Evolutionary conservation across 2,888 invertebrate genomes (phyloP).

Genomic region (Synanthedon tipuliformis): DNA sequence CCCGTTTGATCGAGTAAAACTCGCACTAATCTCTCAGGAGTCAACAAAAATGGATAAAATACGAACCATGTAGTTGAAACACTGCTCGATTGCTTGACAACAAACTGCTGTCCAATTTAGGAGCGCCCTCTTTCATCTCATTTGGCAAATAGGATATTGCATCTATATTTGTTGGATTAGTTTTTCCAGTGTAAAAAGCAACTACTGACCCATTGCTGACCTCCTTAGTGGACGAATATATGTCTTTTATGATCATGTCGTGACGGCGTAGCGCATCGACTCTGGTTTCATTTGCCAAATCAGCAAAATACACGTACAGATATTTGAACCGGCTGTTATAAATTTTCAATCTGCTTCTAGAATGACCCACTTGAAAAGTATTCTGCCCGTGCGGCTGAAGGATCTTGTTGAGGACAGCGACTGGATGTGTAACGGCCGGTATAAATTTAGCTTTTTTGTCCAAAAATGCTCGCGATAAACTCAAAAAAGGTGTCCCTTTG

Average conservation of each 20-base stretch:
- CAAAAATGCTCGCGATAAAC: conserved; percentile 21
- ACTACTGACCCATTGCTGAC: conserved; percentile 23
- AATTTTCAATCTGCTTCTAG: conserved; percentile 17
- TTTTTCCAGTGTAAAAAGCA: conserved; percentile 43
- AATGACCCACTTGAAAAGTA: conserved; percentile 16
- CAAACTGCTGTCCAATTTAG: not conserved
- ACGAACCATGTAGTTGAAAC: too few species aligned
- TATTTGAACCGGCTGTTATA: conserved; percentile 22
- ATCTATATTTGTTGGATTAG: conserved; percentile 24
- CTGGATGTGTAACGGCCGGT: conserved; percentile 33
- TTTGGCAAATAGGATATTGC: conserved; percentile 8
- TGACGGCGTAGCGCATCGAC: conserved; percentile 25
- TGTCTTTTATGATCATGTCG: conserved; percentile 33
- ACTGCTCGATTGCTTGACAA: too few species aligned
- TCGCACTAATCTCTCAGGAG: too few species aligned
- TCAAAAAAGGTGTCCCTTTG: conserved; percentile 27
- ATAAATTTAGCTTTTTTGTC: conserved; percentile 29
- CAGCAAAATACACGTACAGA: conserved; percentile 35
- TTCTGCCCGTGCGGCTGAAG: conserved; percentile 21
- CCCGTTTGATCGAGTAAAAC: too few species aligned
- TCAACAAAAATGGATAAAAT: too few species aligned
- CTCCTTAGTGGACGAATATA: conserved; percentile 18
- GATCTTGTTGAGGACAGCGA: conserved; percentile 16
- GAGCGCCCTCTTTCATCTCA: conserved; percentile 7
- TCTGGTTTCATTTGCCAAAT: conserved; percentile 21